phyloP scores from a whole-genome alignment of 1,140 invertebrate species.

The Physella acuta region DNA sequence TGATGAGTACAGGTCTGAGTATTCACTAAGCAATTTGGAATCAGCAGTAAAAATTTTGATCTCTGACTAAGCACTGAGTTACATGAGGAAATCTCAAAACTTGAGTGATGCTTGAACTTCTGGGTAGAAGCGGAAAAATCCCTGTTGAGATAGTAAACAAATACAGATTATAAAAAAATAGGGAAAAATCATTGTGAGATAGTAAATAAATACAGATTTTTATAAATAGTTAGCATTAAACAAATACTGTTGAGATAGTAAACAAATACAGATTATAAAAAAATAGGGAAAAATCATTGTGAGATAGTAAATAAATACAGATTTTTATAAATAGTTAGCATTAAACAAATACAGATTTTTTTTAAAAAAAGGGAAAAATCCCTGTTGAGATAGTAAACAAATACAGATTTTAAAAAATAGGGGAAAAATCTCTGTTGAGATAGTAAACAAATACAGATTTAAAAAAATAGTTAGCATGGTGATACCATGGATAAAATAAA shows the following conservation, averaged over 20 bases:
- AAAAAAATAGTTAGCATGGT: too few relatives aligned
- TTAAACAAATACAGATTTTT: constrained; percentile 23
- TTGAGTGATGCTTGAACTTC: constrained; percentile 42
- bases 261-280: background rate
- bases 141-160: constrained; percentile 38
- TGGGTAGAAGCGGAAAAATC: constrained; percentile 50
- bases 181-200: background rate
- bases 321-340: too few relatives aligned
- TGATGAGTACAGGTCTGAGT: too few relatives aligned
- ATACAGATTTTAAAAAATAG: background rate
- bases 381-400: constrained; percentile 38
- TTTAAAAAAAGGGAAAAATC: constrained; percentile 49
- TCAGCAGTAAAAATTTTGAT: too few relatives aligned
- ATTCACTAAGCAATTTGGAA: too few relatives aligned
- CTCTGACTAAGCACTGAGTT: too few relatives aligned
- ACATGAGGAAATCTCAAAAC: constrained; percentile 31
- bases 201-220: too few relatives aligned
- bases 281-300: constrained; percentile 1
- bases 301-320: background rate
- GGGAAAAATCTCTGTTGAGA: background rate
- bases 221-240: too few relatives aligned
- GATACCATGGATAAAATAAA: background rate
- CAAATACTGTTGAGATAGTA: background rate
- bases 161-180: background rate
- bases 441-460: background rate